These are phyloP conservation scores for Colletes gigas DNA, from an alignment of 1,140 invertebrate genomes.

Conservation along the genomic window DNA sequence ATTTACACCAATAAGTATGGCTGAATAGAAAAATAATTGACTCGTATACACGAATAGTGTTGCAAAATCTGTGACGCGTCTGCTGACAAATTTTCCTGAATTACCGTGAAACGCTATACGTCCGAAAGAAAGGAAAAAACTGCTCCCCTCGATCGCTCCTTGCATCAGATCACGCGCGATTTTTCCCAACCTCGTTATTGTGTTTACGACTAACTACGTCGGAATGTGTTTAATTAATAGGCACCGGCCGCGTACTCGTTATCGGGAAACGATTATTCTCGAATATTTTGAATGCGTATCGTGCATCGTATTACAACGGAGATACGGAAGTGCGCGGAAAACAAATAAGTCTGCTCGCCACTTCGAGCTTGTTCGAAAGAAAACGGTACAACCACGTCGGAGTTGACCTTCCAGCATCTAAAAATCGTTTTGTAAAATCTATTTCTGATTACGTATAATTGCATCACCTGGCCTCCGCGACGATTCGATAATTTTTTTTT, in stretches of 20 bases:
- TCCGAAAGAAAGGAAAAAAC: neutral
- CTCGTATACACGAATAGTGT: too few relatives aligned
- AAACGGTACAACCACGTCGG: neutral
- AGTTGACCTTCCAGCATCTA: neutral
- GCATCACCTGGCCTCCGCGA: too few relatives aligned
- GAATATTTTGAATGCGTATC: constrained; percentile 46
- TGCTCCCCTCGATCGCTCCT: neutral
- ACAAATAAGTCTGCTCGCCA: constrained; percentile 11
- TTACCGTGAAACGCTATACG: too few relatives aligned
- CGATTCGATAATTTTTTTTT: too few relatives aligned
- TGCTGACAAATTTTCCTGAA: neutral
- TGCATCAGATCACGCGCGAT: constrained; percentile 9
- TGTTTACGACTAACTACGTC: constrained; percentile 12
- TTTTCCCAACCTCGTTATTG: neutral
- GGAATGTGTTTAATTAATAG: constrained; percentile 43
- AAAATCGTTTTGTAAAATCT: neutral
- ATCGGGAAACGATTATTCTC: constrained; percentile 48
- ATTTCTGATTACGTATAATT: too few relatives aligned
- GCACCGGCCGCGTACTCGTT: constrained; percentile 18
- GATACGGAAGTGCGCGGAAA: constrained; percentile 36
- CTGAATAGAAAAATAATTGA: too few relatives aligned
- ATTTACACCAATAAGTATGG: too few relatives aligned
- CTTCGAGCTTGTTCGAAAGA: neutral
- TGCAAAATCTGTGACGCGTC: too few relatives aligned
- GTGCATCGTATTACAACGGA: constrained; percentile 24